phyloP scores from a whole-genome alignment of 2,888 invertebrate species.

The Norana najaformis region DNA sequence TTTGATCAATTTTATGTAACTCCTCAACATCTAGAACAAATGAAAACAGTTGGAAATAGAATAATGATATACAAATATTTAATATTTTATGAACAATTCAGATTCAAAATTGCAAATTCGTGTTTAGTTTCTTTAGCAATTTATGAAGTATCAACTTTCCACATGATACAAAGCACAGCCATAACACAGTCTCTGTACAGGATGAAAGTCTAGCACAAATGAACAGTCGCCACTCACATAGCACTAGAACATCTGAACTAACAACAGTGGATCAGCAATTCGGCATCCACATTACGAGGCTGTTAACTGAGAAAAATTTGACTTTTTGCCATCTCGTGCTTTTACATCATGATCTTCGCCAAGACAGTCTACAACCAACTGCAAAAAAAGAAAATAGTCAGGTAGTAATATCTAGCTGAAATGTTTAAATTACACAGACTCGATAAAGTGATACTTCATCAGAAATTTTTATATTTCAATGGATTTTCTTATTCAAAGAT shows the following conservation, averaged over 20 bases:
- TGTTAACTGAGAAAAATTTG: conserved; percentile 40
- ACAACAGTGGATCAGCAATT: not conserved
- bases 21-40: too few relatives aligned
- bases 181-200: not conserved
- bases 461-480: not conserved
- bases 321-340: conserved; percentile 36
- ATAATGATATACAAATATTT: too few relatives aligned
- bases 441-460: not conserved
- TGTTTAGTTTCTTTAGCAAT: too few relatives aligned
- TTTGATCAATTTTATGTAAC: too few relatives aligned
- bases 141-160: too few relatives aligned
- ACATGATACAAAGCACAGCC: not conserved
- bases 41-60: too few relatives aligned
- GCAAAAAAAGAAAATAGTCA: conserved; percentile 36
- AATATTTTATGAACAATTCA: too few relatives aligned
- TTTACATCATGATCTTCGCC: conserved; percentile 52
- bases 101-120: too few relatives aligned
- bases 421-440: not conserved
- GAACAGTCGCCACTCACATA: not conserved
- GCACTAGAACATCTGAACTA: not conserved
- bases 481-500: not conserved
- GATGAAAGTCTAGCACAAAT: not conserved
- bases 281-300: not conserved
- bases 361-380: conserved; percentile 55
- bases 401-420: not conserved